phyloP scores from a whole-genome alignment of 2,888 invertebrate species.

The Ophion costatus region DNA sequence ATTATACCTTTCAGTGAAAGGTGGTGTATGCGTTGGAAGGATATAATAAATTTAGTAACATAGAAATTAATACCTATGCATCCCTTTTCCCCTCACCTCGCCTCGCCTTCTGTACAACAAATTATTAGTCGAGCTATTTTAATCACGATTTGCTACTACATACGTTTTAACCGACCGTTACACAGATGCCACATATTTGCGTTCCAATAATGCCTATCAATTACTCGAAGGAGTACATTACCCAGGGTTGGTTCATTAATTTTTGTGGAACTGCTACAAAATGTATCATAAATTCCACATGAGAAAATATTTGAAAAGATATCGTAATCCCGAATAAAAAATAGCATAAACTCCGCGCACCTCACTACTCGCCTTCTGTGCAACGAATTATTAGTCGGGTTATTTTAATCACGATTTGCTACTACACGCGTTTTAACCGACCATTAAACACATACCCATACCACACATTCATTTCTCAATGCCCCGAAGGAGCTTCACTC shows the following conservation, averaged over 20 bases:
- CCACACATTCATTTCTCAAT: background rate
- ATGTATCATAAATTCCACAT: too few species aligned
- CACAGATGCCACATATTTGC: conserved; percentile 12
- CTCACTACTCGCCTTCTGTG: background rate
- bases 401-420: conserved; percentile 57
- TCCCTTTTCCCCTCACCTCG: background rate
- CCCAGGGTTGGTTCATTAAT: too few species aligned
- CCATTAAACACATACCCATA: conserved; percentile 11
- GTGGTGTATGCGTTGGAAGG: conserved; percentile 46
- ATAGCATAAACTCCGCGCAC: background rate
- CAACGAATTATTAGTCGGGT: conserved; percentile 48
- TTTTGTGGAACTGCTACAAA: too few species aligned
- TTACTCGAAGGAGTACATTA: background rate
- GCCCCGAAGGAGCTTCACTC: background rate
- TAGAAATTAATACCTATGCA: conserved; percentile 50
- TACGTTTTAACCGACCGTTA: conserved; percentile 23
- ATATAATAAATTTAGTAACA: conserved; percentile 58
- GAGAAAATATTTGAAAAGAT: too few species aligned
- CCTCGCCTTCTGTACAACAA: background rate
- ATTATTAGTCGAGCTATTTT: conserved; percentile 54
- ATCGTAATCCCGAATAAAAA: too few species aligned
- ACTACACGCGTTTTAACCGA: conserved; percentile 31
- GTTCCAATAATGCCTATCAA: background rate
- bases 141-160: conserved; percentile 54
- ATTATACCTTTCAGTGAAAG: conserved; percentile 53